These are phyloP conservation scores for Coranthus polyacanthus DNA, from an alignment of 2,797 vertebrate genomes.

Conservation along the genomic window DNA sequence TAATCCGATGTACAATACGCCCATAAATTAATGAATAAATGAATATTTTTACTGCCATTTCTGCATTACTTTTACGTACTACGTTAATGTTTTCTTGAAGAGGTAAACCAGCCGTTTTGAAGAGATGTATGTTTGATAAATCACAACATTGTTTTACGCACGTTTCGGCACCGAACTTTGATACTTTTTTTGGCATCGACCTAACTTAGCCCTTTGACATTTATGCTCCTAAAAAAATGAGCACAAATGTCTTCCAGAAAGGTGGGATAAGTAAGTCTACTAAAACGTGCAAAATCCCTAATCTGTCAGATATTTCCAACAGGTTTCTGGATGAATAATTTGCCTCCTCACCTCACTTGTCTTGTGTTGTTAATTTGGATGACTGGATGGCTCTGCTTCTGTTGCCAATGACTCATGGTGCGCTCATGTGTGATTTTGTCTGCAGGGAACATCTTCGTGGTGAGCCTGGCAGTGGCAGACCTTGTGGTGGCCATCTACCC, in stretches of 20 bases:
- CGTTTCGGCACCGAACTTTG: too few species aligned
- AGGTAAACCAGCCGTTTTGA: too few species aligned
- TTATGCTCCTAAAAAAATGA: too few species aligned
- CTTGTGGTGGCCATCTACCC: constrained; percentile 97
- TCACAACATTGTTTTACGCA: too few species aligned
- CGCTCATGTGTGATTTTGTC: constrained; percentile 48
- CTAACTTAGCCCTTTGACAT: too few species aligned
- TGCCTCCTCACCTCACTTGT: neutral
- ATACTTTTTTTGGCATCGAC: too few species aligned
- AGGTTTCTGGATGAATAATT: constrained; percentile 5
- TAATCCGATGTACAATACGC: too few species aligned
- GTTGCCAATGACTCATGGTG: constrained; percentile 35
- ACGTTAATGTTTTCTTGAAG: too few species aligned
- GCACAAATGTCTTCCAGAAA: neutral
- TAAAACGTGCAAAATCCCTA: constrained; percentile 1
- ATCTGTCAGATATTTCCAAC: constrained; percentile 1
- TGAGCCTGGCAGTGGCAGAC: constrained; percentile 96
- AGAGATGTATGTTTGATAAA: too few species aligned
- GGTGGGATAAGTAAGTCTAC: neutral
- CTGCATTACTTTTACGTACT: too few species aligned
- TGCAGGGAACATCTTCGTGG: constrained; percentile 96
- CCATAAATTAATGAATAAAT: too few species aligned
- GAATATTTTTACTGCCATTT: too few species aligned
- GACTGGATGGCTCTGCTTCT: constrained; percentile 20
- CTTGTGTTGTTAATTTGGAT: constrained; percentile 18